phyloP scores from a whole-genome alignment of 1,140 invertebrate species.

The Bombus breviceps region DNA sequence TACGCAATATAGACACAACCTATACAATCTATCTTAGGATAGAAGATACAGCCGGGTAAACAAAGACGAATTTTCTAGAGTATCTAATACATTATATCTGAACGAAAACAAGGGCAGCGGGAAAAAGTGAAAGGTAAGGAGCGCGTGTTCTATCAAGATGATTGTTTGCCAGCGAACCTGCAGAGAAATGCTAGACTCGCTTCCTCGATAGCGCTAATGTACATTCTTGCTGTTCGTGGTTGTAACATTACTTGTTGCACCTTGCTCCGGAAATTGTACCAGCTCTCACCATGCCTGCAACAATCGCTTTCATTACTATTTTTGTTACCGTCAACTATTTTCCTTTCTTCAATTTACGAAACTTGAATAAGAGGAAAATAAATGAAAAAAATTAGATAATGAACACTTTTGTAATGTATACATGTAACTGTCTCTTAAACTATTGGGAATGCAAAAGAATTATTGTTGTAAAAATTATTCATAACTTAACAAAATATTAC shows the following conservation, averaged over 20 bases:
- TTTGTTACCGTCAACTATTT: background rate
- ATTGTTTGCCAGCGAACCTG: constrained; percentile 82
- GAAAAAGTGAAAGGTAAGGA: constrained; percentile 7
- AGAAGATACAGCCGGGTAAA: too few relatives aligned
- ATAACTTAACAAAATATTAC: too few relatives aligned
- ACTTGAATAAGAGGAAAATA: background rate
- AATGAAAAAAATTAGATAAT: background rate
- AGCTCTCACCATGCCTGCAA: constrained; percentile 91
- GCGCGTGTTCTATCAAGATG: background rate
- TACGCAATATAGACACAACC: too few relatives aligned
- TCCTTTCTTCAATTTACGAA: background rate
- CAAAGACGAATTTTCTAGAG: too few relatives aligned
- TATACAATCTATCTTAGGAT: too few relatives aligned
- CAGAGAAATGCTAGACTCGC: constrained; percentile 88
- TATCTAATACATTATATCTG: too few relatives aligned
- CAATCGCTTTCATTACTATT: background rate
- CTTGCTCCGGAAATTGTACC: constrained; percentile 91
- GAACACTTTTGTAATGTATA: background rate
- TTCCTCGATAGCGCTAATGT: constrained; percentile 88
- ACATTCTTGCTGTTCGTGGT: constrained; percentile 89
- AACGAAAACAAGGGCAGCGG: background rate
- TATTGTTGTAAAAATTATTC: background rate
- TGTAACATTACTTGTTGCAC: constrained; percentile 93
- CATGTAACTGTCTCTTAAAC: too few relatives aligned
- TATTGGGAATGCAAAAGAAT: background rate